Evolutionary conservation across 2,113 vertebrate species (phyloP).

Genomic region (Platichthys flesus): DNA sequence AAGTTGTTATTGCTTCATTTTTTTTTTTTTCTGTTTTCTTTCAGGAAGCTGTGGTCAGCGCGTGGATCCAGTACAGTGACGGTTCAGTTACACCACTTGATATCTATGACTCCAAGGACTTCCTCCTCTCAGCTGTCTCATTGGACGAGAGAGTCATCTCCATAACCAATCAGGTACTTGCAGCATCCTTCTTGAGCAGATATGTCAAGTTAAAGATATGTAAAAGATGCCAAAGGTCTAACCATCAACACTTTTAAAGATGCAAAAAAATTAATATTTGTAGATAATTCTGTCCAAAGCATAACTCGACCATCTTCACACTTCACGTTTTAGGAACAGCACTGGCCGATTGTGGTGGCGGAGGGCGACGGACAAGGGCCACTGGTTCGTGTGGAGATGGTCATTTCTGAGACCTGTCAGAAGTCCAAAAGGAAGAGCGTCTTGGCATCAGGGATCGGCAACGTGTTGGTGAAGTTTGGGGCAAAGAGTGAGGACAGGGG

Average conservation of each 20-base stretch:
- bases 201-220: not conserved
- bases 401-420: conserved; percentile 94
- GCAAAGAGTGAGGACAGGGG: conserved; percentile 79
- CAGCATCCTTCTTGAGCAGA: not conserved
- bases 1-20: too few relatives aligned
- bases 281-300: not conserved
- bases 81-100: conserved; percentile 92
- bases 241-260: not conserved
- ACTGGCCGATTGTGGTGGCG: conserved; percentile 87
- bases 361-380: conserved; percentile 93
- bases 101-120: conserved; percentile 95
- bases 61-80: conserved; percentile 96
- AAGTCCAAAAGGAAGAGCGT: conserved; percentile 95
- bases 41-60: conserved; percentile 92
- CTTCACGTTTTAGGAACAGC: conserved; percentile 82
- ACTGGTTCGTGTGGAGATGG: conserved; percentile 92
- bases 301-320: not conserved
- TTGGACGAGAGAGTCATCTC: conserved; percentile 92
- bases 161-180: conserved; percentile 79
- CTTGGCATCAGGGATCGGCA: conserved; percentile 90
- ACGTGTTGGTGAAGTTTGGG: conserved; percentile 88
- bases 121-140: conserved; percentile 87
- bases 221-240: not conserved
- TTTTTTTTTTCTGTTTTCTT: not conserved
- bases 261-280: not conserved